Percentiles rank a stretch among this genome's conserved stretches.
Conservation (phyloP, 2,888 invertebrate genomes). For the Metalampra italica region DNA sequence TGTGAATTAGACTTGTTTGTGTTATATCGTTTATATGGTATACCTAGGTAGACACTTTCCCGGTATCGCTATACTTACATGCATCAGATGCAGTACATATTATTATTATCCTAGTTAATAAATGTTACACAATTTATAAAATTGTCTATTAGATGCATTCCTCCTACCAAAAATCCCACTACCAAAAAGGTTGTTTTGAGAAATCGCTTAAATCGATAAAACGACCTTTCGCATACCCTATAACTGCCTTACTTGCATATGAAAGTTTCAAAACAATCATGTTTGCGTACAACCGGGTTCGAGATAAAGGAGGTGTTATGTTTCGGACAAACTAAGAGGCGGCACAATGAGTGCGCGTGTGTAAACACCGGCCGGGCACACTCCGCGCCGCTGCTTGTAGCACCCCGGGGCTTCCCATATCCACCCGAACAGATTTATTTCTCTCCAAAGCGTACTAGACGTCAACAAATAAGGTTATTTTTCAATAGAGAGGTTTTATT, state of each 20-base stretch:
- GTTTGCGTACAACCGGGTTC: neutral
- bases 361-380: constrained; percentile 40
- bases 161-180: no score
- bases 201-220: no score
- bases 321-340: constrained; percentile 14
- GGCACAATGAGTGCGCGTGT: constrained; percentile 34
- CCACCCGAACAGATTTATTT: constrained; percentile 68
- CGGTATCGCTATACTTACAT: no score
- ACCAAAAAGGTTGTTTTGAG: no score
- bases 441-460: constrained; percentile 64
- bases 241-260: no score
- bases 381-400: constrained; percentile 54
- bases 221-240: no score
- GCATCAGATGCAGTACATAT: no score
- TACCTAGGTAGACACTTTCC: neutral
- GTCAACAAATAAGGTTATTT: constrained; percentile 75
- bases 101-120: no score
- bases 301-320: neutral
- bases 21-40: no score
- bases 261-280: no score
- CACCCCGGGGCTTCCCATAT: constrained; percentile 54
- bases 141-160: no score
- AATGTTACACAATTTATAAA: no score
- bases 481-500: constrained; percentile 48
- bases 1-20: neutral